These are phyloP conservation scores for Paramisgurnus dabryanus DNA, from an alignment of 2,113 vertebrate genomes.

Conservation along the genomic window DNA sequence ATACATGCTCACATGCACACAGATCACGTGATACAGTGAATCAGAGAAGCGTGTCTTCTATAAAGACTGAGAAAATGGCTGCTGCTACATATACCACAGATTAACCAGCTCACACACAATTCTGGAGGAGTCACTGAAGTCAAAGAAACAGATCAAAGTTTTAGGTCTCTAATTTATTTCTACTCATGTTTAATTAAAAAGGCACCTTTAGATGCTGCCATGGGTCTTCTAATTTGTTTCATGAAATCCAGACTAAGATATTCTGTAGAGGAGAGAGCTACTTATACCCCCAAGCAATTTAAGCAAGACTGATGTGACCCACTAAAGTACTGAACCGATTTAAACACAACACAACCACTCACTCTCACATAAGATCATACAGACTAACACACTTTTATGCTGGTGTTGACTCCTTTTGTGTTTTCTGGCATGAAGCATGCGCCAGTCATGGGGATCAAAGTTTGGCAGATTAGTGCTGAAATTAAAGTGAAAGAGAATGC, in stretches of 20 bases:
- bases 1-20: background rate
- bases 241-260: conserved; percentile 23
- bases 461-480: too few relatives aligned
- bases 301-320: conserved; percentile 43
- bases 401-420: background rate
- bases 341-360: conserved; percentile 9
- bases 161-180: too few relatives aligned
- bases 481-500: too few relatives aligned
- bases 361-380: background rate
- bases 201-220: too few relatives aligned
- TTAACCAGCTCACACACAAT: background rate
- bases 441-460: too few relatives aligned
- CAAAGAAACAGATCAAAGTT: too few relatives aligned
- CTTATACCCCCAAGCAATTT: conserved; percentile 17
- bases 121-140: conserved; percentile 30
- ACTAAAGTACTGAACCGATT: conserved; percentile 31
- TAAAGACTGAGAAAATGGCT: conserved; percentile 35
- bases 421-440: too few relatives aligned
- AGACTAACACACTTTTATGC: background rate
- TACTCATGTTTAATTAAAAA: too few relatives aligned
- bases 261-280: conserved; percentile 24
- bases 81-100: background rate
- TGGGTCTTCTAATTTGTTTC: too few relatives aligned
- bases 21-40: conserved; percentile 8
- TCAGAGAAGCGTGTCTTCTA: background rate